These are phyloP conservation scores for Physocephala rufipes DNA, from an alignment of 2,888 invertebrate genomes.

Conservation along the genomic window DNA sequence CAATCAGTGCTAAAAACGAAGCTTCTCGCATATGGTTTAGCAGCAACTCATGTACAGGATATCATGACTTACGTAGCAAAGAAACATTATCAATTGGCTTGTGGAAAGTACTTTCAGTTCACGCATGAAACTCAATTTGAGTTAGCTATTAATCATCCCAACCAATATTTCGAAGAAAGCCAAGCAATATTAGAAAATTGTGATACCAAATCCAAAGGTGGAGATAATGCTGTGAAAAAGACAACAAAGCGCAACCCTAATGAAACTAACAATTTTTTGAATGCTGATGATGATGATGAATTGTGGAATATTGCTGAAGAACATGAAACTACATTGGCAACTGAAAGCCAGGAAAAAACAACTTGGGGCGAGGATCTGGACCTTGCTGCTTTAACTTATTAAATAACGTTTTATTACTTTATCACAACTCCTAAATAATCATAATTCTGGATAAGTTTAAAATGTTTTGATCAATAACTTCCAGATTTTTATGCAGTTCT, in stretches of 20 bases:
- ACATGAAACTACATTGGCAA: constrained; percentile 55
- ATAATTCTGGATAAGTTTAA: too few species aligned
- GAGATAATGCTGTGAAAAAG: constrained; percentile 30
- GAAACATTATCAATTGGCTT: constrained; percentile 89
- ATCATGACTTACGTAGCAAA: constrained; percentile 77
- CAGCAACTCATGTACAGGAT: constrained; percentile 73
- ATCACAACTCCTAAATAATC: too few species aligned
- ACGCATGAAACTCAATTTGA: constrained; percentile 74
- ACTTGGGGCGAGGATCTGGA: constrained; percentile 62
- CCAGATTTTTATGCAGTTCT: too few species aligned
- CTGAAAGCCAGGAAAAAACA: constrained; percentile 53
- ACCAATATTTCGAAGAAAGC: constrained; percentile 89
- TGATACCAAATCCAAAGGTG: constrained; percentile 35
- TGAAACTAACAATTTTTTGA: constrained; percentile 48
- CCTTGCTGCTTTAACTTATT: constrained; percentile 53
- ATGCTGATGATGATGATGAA: constrained; percentile 63
- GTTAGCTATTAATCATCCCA: constrained; percentile 85
- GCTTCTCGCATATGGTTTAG: constrained; percentile 74
- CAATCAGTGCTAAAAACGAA: constrained; percentile 75
- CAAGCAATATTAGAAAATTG: constrained; percentile 68
- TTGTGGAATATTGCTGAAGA: constrained; percentile 63
- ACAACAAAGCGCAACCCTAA: constrained; percentile 38
- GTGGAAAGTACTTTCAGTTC: constrained; percentile 85
- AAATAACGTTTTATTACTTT: too few species aligned
- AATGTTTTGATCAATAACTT: too few species aligned